A percentile compares a stretch with the other conserved stretches of the same genome.
These are phyloP conservation scores for Tapirus terrestris DNA, from an alignment of 2,113 vertebrate genomes.

Conservation along the genomic window DNA sequence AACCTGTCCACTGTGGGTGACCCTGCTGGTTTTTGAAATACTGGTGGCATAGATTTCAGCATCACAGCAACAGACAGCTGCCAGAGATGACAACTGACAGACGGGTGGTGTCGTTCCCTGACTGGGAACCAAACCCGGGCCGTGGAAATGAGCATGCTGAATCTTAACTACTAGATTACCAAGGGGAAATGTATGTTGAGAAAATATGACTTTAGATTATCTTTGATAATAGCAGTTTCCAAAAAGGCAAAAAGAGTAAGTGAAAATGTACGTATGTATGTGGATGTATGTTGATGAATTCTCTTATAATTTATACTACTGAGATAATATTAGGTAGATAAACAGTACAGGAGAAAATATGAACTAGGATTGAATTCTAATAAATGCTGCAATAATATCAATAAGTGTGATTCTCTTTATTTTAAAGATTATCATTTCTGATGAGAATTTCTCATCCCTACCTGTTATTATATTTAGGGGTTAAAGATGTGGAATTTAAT, in stretches of 20 bases:
- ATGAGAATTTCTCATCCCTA: background rate
- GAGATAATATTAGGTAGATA: constrained; percentile 8
- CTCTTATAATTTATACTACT: background rate
- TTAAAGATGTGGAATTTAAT: constrained; percentile 49
- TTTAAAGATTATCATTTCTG: constrained; percentile 50
- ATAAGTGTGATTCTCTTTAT: background rate
- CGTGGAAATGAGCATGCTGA: too few relatives aligned
- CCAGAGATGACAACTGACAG: too few relatives aligned
- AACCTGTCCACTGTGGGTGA: too few relatives aligned
- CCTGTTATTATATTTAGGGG: constrained; percentile 25
- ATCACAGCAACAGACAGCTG: too few relatives aligned
- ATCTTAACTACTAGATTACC: too few relatives aligned
- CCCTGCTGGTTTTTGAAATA: too few relatives aligned
- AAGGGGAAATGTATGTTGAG: background rate
- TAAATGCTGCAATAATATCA: constrained; percentile 17
- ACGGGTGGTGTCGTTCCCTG: too few relatives aligned
- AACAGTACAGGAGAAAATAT: background rate
- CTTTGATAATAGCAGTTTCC: background rate
- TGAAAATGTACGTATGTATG: background rate
- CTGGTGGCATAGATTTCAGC: too few relatives aligned
- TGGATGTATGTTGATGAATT: background rate
- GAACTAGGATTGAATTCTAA: background rate
- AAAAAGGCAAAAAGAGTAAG: background rate
- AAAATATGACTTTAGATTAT: constrained; percentile 14
- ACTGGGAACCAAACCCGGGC: too few relatives aligned